Percentiles rank a stretch among this genome's conserved stretches.
phyloP scores from a whole-genome alignment of 2,797 vertebrate species.

The Smutsia temminckii region DNA sequence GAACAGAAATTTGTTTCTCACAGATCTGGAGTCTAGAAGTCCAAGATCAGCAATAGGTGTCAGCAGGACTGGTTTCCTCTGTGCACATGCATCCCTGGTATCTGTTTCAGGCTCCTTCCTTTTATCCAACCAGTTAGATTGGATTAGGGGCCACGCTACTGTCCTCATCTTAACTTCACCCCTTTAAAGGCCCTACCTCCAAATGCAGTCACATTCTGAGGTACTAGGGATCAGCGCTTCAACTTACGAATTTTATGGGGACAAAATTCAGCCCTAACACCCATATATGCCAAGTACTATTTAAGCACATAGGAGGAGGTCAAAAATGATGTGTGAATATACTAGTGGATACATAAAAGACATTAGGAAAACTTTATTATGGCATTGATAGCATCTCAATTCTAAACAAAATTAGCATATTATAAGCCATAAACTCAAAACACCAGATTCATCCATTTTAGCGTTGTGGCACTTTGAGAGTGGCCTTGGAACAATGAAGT shows the following conservation, averaged over 20 bases:
- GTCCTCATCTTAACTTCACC: neutral
- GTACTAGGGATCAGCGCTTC: neutral
- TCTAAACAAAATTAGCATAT: neutral
- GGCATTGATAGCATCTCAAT: neutral
- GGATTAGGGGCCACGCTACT: neutral
- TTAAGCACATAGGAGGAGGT: neutral
- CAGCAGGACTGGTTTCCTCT: neutral
- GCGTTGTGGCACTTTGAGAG: neutral
- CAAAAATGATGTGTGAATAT: neutral
- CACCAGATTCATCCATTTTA: neutral
- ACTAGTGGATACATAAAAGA: neutral
- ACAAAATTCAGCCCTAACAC: neutral
- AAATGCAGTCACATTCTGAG: neutral
- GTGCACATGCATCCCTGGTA: neutral
- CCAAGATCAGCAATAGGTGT: neutral
- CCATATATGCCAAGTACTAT: neutral
- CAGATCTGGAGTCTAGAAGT: neutral
- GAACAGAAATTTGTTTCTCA: neutral
- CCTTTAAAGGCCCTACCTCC: neutral
- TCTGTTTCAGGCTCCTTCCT: neutral
- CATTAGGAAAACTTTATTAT: neutral
- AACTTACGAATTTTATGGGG: neutral
- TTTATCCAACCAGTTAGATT: neutral
- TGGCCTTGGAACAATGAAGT: neutral
- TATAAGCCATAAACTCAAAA: constrained; percentile 1